Evolutionary conservation across 1,140 invertebrate genomes (phyloP), one percentile per base, ranked within the genome.

Genomic region (Dermatophagoides farinae): DNA sequence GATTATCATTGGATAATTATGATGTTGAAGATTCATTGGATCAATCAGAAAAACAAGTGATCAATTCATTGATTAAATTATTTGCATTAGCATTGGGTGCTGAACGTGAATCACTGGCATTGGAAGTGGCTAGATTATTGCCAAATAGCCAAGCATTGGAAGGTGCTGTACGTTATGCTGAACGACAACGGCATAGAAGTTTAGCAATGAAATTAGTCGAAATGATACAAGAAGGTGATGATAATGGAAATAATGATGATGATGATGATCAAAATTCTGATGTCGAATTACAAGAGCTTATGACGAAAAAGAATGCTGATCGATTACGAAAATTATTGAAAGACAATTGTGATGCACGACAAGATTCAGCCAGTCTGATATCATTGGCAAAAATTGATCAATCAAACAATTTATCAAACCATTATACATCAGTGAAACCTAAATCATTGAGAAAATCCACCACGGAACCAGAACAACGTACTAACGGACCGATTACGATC

Each of bases 41-140:
- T 9, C 75, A 80, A 43, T 73, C 76, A 10, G 76, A 79, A 9
- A 82, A 80, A 68, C 71, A 76, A 20, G 77, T 79, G 6, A 80
- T 83, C 63, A 82, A 89, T 70, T 78, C 80, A n/a, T 78, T 89
- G 31, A 78, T 95, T 62, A 89, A 88, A 73, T 70, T 92, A 22
- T 92, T 96, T 77, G 87, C 86, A 20, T 85, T 88, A 74, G 82
- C 87, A 0, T 88, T 84, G 68, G 78, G 81, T 64, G 81, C 79
- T 68, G 86, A 88, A 70, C 77, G 84, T 44, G 88, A 96, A 67
- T 80, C 81, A 65, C 76, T 90, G 44, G 89, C 86, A 0, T 69
- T 88, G 6, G 89, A 95, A 71, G 74, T 93, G 9, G 85, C 88
- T 69, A 80, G 87, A 66, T 73, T 90, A 66, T 80, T 95, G 69